phyloP scores from a whole-genome alignment of 1,140 invertebrate genomes.

The Nixonia krombeini region DNA sequence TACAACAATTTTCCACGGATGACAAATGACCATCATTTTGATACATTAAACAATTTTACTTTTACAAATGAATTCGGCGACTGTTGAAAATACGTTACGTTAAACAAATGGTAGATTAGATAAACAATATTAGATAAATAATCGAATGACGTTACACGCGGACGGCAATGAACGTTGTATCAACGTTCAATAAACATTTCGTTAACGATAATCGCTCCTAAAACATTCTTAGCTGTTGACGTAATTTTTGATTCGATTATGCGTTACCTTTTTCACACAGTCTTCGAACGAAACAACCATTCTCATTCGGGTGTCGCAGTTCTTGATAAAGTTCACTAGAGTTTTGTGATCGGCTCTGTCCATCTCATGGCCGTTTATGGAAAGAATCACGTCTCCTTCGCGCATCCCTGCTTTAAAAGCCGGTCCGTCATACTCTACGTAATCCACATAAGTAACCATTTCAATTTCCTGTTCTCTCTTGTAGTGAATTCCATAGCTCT shows the following conservation, averaged over 20 bases:
- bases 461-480: slow-evolving; percentile 91
- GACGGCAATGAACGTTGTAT: too few species aligned
- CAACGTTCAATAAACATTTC: too few species aligned
- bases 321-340: slow-evolving; percentile 91
- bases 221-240: too few species aligned
- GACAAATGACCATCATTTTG: too few species aligned
- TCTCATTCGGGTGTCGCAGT: slow-evolving; percentile 90
- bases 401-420: slow-evolving; percentile 92
- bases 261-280: slow-evolving; percentile 87
- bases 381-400: slow-evolving; percentile 94
- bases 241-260: slow-evolving; percentile 12
- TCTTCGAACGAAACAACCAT: slow-evolving; percentile 97
- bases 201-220: too few species aligned
- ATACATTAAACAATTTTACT: too few species aligned
- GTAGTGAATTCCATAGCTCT: slow-evolving; percentile 97
- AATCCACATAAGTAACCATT: slow-evolving; percentile 96
- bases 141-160: too few species aligned
- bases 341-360: slow-evolving; percentile 92
- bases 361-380: slow-evolving; percentile 94
- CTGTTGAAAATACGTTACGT: too few species aligned
- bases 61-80: too few species aligned
- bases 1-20: too few species aligned
- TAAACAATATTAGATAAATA: too few species aligned
- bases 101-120: too few species aligned
- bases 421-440: slow-evolving; percentile 90